Evolutionary conservation across 1,140 invertebrate species (phyloP).

Genomic region (Phymastichus coffea): DNA sequence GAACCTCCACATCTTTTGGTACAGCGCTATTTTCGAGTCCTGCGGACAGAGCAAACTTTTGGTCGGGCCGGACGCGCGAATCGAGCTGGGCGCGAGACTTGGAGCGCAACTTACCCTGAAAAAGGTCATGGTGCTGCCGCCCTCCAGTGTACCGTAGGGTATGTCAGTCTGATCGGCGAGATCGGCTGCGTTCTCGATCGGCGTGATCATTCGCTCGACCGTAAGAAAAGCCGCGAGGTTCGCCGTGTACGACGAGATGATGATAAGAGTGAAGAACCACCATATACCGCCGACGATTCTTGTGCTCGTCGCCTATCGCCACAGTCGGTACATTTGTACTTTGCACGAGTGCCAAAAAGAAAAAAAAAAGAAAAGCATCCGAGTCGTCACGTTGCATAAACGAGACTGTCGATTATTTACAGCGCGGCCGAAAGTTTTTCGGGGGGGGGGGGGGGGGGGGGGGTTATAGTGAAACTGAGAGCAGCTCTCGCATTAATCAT

Average conservation of each 20-base stretch:
- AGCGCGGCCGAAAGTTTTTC: not conserved
- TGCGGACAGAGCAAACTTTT: too few species aligned
- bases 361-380: not conserved
- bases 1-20: constrained; percentile 96
- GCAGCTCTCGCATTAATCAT: constrained; percentile 7
- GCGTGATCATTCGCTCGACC: constrained; percentile 94
- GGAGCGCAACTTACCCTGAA: constrained; percentile 72
- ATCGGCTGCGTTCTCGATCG: constrained; percentile 94
- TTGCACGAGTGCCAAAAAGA: too few species aligned
- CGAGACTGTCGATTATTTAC: not conserved
- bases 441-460: not conserved
- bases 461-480: not conserved
- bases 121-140: constrained; percentile 96
- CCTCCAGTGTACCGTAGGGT: constrained; percentile 88
- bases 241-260: constrained; percentile 97
- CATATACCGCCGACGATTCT: constrained; percentile 93
- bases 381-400: constrained; percentile 5
- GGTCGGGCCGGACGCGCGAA: too few species aligned
- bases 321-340: constrained; percentile 33
- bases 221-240: constrained; percentile 96
- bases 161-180: constrained; percentile 92
- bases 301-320: constrained; percentile 84
- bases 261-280: constrained; percentile 99
- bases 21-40: constrained; percentile 94
- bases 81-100: too few species aligned